These are phyloP conservation scores for Diachrysia chrysitis DNA, from an alignment of 2,888 invertebrate genomes.

Conservation along the genomic window DNA sequence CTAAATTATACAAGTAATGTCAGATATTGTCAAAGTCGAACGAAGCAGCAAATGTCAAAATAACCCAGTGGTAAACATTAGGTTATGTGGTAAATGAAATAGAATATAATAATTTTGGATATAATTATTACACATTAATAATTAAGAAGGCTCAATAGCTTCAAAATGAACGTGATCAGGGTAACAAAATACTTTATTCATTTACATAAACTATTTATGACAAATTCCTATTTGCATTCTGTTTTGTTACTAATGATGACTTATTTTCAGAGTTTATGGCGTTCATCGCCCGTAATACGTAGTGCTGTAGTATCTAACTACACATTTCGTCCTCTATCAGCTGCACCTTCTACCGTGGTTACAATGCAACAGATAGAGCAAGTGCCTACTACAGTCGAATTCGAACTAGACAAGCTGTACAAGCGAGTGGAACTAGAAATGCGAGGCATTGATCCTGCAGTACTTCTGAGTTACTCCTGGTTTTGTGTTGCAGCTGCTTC, in stretches of 20 bases:
- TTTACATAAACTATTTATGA: background rate
- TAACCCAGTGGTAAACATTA: conserved; percentile 3
- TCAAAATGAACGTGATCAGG: conserved; percentile 69
- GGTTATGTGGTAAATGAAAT: background rate
- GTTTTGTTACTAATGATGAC: background rate
- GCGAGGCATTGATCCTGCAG: conserved; percentile 95
- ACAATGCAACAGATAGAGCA: conserved; percentile 65
- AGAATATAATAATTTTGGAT: background rate
- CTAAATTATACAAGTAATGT: too few relatives aligned
- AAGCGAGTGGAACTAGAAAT: conserved; percentile 95
- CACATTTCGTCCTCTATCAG: conserved; percentile 66
- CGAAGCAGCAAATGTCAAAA: background rate
- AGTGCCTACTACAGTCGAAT: conserved; percentile 73
- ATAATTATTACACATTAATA: background rate
- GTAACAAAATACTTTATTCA: conserved; percentile 58
- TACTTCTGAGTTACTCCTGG: conserved; percentile 95
- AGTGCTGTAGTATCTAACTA: conserved; percentile 60
- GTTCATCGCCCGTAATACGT: conserved; percentile 68
- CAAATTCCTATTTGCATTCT: background rate
- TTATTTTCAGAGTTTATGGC: conserved; percentile 73
- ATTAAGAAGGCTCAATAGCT: background rate
- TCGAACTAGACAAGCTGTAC: conserved; percentile 93
- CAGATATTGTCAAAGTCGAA: too few relatives aligned
- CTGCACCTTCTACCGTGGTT: conserved; percentile 61
- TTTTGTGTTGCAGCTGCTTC: conserved; percentile 95